Base-by-base conservation (phyloP, 2,888 invertebrate genomes). In the Latrodectus elegans region DNA sequence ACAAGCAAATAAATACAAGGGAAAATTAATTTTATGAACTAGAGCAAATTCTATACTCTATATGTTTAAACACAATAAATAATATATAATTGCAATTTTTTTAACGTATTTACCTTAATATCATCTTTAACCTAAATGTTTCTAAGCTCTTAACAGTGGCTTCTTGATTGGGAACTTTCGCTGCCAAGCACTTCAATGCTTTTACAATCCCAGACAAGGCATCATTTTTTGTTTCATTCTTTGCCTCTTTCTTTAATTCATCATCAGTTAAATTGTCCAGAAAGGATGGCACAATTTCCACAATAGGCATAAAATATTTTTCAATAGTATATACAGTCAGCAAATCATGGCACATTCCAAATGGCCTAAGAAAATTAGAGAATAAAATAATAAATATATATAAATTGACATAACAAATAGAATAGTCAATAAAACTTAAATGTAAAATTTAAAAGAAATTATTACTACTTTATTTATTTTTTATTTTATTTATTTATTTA, bases 51-150 rank as follows among this genome's bases (percentile, higher is more conserved):
- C 38, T 38, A 38, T 38, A 38, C 1, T 6, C 4, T 38, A 38
- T 38, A 38, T 38, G 38, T 38, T 38, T 38, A 22, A 6, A 4
- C 8, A 38, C 8, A 38, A 49, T 12, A 22, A 22, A 70, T 72
- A 4, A 51, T n/a, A n/a, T n/a, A n/a, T 52, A 17, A n/a, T 64
- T 60, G n/a, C 60, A 15, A 8, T 64, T 8, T 22, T 9, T 68
- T 68, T 38, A 26, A 76, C 53, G 97, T 90, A 98, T 93, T 91
- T 97, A 95, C 92, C 97, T 94, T 91, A 99, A 94, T 91, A 99
- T 98, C 97, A 99, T 98, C 94, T 98, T 97, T 90, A 99, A 94
- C 91, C 98, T 95, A 94, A 98, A 97, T 93, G 97, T 97, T 94
- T 98, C 98, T 91, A 99, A 94, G 91, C 95, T 94, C 93, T 95